Base-by-base conservation (phyloP, 2,797 vertebrate genomes). In the Diglossa cyanea region DNA sequence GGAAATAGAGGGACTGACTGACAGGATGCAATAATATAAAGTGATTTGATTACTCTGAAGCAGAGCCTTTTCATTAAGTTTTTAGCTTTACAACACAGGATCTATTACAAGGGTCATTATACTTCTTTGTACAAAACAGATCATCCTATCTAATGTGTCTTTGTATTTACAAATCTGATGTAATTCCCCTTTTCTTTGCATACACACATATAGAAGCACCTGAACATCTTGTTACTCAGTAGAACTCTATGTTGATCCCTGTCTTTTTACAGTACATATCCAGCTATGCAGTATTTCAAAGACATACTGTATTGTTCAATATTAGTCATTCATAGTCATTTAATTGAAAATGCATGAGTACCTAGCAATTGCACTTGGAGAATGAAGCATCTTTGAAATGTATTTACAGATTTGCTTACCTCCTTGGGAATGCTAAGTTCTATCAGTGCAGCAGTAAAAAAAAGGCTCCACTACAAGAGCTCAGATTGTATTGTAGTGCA, bases 351-450 rank as follows among this genome's bases (percentile, higher is more conserved):
- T 37, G 13, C 68, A 20, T 17, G 20, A 88, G 80, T 42, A 80
- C 40, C 72, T 75, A 50, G 37, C 62, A 60, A 88, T 94, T 96
- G 80, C 51, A 87, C 68, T 86, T 85, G 31, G 79, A 93, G 58
- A 82, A 91, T 4, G 39, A 74, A 86, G 68, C 77, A 71, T 90
- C 96, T 95, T 72, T 55, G 58, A 95, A 93, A 95, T 84, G 68
- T 86, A 96, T 96, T 96, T 96, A 95, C 85, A 96, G 91, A 93
- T 88, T 94, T 94, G 80, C 79, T 95, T 74, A 88, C 89, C 93
- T 96, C 92, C 93, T 81, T 77, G 67, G 94, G 94, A 95, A 97
- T 92, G 80, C 67, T 95, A 96, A 97, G 76, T 54, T 83, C 78
- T 84, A 81, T 47, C 91, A 95, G 68, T 85, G 86, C 92, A 94